Conservation (phyloP, 2,888 invertebrate genomes). For the Apodemia zela region DNA sequence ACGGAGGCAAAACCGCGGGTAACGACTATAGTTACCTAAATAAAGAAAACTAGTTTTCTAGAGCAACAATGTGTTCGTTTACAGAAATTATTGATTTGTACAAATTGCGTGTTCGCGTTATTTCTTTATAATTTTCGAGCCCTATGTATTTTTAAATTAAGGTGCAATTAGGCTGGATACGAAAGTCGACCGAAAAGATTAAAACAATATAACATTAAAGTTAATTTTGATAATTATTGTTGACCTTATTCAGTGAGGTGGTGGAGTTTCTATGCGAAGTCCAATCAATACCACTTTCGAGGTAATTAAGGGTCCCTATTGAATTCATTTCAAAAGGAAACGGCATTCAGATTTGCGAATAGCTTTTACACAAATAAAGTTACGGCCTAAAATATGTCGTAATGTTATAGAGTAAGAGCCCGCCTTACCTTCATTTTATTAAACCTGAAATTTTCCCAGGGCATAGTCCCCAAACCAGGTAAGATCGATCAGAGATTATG, state of each 20-base stretch:
- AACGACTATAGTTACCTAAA: no score
- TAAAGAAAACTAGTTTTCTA: neutral
- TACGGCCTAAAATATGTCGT: neutral
- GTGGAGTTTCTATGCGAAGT: neutral
- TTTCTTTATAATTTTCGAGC: neutral
- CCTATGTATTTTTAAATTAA: neutral
- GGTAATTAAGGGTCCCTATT: neutral
- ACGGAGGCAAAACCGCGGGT: no score
- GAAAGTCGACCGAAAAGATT: neutral
- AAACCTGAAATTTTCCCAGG: no score
- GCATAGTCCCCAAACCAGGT: no score
- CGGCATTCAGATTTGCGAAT: neutral
- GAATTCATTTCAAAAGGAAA: constrained; percentile 1
- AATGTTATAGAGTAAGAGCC: no score
- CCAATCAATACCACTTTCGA: neutral
- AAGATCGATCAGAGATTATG: no score
- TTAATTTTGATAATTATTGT: neutral
- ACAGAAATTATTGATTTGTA: neutral
- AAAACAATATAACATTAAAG: neutral
- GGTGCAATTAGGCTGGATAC: neutral
- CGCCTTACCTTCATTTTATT: no score
- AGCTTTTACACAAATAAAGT: neutral
- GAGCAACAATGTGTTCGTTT: neutral
- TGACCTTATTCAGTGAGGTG: neutral
- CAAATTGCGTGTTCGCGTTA: neutral